phyloP scores from a whole-genome alignment of 1,140 invertebrate species.

The Diprion similis region DNA sequence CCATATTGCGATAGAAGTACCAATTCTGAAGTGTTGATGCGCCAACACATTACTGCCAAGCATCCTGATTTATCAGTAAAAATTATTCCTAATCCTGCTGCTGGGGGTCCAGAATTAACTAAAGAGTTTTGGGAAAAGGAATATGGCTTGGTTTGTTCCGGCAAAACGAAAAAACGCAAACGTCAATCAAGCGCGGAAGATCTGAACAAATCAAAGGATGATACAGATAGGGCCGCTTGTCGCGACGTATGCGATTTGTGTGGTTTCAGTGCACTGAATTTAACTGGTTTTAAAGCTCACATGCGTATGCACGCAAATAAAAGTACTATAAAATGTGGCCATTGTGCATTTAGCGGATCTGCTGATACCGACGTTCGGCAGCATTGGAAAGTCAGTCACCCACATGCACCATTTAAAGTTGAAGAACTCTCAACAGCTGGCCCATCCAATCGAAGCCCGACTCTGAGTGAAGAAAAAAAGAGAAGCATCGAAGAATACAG shows the following conservation, averaged over 20 bases:
- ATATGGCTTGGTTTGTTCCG: slow-evolving; percentile 43
- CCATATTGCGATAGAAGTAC: slow-evolving; percentile 54
- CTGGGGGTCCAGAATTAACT: slow-evolving; percentile 34
- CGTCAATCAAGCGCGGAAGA: slow-evolving; percentile 18
- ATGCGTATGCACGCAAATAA: slow-evolving; percentile 41
- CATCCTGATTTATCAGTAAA: slow-evolving; percentile 42
- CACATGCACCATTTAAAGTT: slow-evolving; percentile 36
- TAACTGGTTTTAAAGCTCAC: slow-evolving; percentile 47
- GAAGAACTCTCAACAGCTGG: slow-evolving; percentile 24
- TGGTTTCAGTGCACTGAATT: slow-evolving; percentile 43
- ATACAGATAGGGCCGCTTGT: neutral
- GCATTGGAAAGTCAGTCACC: slow-evolving; percentile 51
- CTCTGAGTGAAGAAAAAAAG: slow-evolving; percentile 23
- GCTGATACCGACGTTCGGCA: slow-evolving; percentile 42
- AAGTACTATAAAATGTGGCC: slow-evolving; percentile 40
- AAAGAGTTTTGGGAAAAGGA: slow-evolving; percentile 57
- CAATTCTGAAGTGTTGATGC: slow-evolving; percentile 43
- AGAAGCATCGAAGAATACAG: slow-evolving; percentile 25
- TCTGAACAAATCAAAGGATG: neutral
- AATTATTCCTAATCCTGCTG: slow-evolving; percentile 41
- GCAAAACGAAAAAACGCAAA: slow-evolving; percentile 36
- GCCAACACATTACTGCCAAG: slow-evolving; percentile 45
- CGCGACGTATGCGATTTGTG: slow-evolving; percentile 43
- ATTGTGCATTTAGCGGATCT: slow-evolving; percentile 44
- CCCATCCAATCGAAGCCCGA: neutral